Base-by-base conservation (phyloP, 2,113 vertebrate genomes). In the Sturnus vulgaris region DNA sequence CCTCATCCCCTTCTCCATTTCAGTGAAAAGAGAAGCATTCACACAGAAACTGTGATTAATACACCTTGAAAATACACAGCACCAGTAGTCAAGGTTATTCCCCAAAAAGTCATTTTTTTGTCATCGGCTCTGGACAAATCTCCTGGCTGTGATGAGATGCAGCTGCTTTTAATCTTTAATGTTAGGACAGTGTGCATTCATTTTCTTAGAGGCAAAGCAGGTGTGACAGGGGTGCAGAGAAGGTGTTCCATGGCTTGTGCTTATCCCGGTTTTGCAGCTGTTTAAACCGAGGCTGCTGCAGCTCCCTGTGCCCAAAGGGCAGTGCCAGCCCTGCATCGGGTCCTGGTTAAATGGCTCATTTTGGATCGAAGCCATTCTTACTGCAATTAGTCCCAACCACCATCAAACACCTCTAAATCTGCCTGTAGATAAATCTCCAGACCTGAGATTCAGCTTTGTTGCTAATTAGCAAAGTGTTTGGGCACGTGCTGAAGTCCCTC, bases 311-410 rank as follows among this genome's bases (percentile, higher is more conserved):
- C 85, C 39, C 37, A 0, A 52, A n/a, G 83, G 55, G 56, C 72
- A 15, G 35, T 0, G 0, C 10, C 47, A 64, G 16, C 39, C 39
- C 1, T 0, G 0, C 0, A 0, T 12, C 7, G 5, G 11, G 20
- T n/a, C 28, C 33, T 10, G 50, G 11, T 44, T 17, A 47, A 90
- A 57, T 5, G 1, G 5, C 25, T 88, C 7, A 0, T 18, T 80
- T 42, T 66, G 82, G 68, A 82, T 30, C 56, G n/a, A 84, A 83
- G 31, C 20, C 57, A 20, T 3, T 35, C 5, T 40, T 55, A 39
- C 39, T 55, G 14, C 18, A 83, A 2, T 16, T 22, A 28, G 33
- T 65, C 64, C 55, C 55, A n/a, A 0, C 7, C 37, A 35, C 61
- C 39, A 52, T 7, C 44, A 13, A 66, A n/a, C 64, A 68, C 44